Base-by-base conservation (phyloP, 2,888 invertebrate genomes). In the Tenthredo livida region DNA sequence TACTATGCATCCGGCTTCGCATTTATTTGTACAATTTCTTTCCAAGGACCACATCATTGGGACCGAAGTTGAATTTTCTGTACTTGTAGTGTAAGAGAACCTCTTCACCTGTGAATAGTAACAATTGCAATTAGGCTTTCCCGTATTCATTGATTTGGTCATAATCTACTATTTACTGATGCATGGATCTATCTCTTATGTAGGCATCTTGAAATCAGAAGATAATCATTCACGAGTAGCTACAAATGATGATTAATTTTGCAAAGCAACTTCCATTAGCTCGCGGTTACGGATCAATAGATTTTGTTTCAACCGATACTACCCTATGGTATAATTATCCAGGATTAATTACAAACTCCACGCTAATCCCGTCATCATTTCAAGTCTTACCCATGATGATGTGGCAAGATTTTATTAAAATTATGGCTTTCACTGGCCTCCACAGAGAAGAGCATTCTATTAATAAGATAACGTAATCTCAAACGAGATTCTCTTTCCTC, bases 1-100 rank as follows among this genome's bases (percentile, higher is more conserved):
- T 80, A 98, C 95, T 90, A 98, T 97, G 93, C 98, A 98, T 15
- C 97, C 98, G 0, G 97, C 96, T 89, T 98, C 97, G 93, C 98
- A 98, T 90, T 96, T 96, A 89, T 96, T 96, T 0, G 97, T 95
- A 91, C 98, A 98, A 91, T 97, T 97, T 15, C 98, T 94, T 92
- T 97, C 97, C 85, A 98, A 91, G 0, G 97, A 96, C 97, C 98
- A 98, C 95, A 97, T 96, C 80, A 94, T 94, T 0, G 96, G 96
- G 12, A 95, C 96, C 0, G 97, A 97, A 0, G 96, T 96, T 40
- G 95, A 94, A 91, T 97, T 97, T 91, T 97, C 97, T 0, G 96
- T 97, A 84, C 97, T 97, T 2, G 97, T 97, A 7, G 97, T 97
- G 93, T 97, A 97, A 0, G 97, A 97, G 91, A 97, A 97, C 72